phyloP scores from a whole-genome alignment of 2,888 invertebrate genomes.

The Synanthedon vespiformis region DNA sequence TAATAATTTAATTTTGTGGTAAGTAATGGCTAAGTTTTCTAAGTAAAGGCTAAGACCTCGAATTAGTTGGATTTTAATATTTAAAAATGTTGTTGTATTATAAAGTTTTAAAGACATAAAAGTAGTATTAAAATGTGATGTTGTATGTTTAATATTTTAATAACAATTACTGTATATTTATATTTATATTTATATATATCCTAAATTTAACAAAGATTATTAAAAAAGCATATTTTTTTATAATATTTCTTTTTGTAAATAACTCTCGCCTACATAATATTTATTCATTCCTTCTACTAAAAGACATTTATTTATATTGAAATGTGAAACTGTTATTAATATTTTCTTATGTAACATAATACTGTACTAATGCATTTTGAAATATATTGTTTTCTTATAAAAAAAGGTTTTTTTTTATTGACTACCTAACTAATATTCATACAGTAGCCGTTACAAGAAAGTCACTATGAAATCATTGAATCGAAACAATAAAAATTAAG shows the following conservation, averaged over 20 bases:
- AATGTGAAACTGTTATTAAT: conserved; percentile 11
- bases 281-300: conserved; percentile 55
- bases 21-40: no score
- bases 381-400: conserved; percentile 12
- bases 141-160: neutral
- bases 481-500: no score
- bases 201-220: no score
- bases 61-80: no score
- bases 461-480: no score
- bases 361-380: conserved; percentile 12
- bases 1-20: no score
- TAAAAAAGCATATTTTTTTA: neutral
- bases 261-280: conserved; percentile 9
- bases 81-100: no score
- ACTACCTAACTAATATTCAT: neutral
- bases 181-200: no score
- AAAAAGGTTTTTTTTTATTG: neutral
- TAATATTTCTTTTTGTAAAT: neutral
- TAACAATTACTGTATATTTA: neutral
- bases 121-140: no score
- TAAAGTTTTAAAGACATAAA: no score
- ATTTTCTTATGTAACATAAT: conserved; percentile 20
- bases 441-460: no score
- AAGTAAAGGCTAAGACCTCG: no score
- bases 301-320: conserved; percentile 34